Evolutionary conservation across 1,140 invertebrate species (phyloP), one percentile per base, ranked within the genome.

Genomic region (Tigriopus japonicus): DNA sequence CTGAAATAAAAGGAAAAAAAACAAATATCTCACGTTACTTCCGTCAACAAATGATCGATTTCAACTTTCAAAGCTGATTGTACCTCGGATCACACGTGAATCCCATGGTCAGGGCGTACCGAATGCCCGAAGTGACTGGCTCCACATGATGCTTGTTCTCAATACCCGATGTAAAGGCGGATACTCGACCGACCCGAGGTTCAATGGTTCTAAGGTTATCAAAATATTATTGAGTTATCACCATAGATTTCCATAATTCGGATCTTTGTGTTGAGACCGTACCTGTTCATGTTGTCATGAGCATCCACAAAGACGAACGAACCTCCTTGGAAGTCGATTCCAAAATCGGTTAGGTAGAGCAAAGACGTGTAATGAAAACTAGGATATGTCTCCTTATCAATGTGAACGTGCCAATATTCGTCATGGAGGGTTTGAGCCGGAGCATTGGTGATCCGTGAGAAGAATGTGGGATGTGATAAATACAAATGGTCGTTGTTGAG

Each of bases 111-210:
- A 89, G 74, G 2, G 85, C 84, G 71, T 82, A 89, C 67, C 86
- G 71, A 6, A 74, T 75, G 13, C 87, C 87, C 24, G 77, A 77
- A 6, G 72, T 77, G 1, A 91, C 82, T 70, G 76, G 80, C 73
- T 91, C 86, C n/a, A 90, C 83, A 70, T 75, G 78, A 72, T 91
- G 86, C 14, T 78, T 66, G 73, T 90, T 90, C 75, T 92, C 88
- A 42, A 76, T 78, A 14, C 87, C 87, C 49, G 87, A 89, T 6
- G 87, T 88, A 67, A 90, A 92, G 71, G 85, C 83, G 14, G 80
- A 82, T 12, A 89, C 77, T 67, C 87, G 75, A 40, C 65, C 65
- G 52, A 42, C 9, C 17, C 60, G 49, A n/a, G 65, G 64, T 23
- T 66, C 64, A 43, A 66, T 62, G 52, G 66, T 66, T 59, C 62